Percentiles rank a stretch among this genome's conserved stretches.
Evolutionary conservation across 2,888 invertebrate species (phyloP).

Genomic region (Oligia latruncula): DNA sequence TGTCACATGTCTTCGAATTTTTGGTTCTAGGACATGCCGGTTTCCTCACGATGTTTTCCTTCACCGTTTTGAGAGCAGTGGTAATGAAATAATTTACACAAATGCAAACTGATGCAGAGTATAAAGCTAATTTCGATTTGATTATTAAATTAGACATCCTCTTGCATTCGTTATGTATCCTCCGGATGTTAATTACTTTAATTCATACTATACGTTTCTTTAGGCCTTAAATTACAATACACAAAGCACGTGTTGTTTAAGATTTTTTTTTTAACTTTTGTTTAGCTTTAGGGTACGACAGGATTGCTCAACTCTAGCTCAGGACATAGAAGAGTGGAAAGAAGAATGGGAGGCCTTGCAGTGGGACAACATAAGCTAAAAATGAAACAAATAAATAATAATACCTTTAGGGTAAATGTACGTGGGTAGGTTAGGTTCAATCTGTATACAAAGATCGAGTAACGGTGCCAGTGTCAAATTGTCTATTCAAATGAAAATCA

Average conservation of each 20-base stretch:
- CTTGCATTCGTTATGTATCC: background rate
- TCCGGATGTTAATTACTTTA: constrained; percentile 17
- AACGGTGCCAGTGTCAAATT: constrained; percentile 80
- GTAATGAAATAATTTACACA: too few relatives aligned
- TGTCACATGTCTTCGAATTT: too few relatives aligned
- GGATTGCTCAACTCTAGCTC: background rate
- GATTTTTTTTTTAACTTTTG: background rate
- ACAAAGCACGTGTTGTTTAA: background rate
- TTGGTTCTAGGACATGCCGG: too few relatives aligned
- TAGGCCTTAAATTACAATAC: background rate
- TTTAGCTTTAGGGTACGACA: background rate
- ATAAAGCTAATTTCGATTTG: constrained; percentile 22
- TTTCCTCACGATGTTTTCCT: too few relatives aligned
- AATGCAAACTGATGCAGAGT: background rate
- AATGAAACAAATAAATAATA: background rate
- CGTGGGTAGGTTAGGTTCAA: constrained; percentile 33
- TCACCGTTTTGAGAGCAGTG: too few relatives aligned
- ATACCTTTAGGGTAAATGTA: background rate
- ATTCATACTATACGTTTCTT: background rate
- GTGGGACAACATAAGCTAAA: too few relatives aligned
- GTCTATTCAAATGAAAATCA: constrained; percentile 80
- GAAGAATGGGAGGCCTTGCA: background rate
- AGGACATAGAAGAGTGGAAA: background rate
- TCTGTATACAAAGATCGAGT: constrained; percentile 69
- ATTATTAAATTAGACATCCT: constrained; percentile 24